Evolutionary conservation across 2,888 invertebrate genomes (phyloP), one percentile per base, ranked within the genome.

Genomic region (Linnaemya tessellans): DNA sequence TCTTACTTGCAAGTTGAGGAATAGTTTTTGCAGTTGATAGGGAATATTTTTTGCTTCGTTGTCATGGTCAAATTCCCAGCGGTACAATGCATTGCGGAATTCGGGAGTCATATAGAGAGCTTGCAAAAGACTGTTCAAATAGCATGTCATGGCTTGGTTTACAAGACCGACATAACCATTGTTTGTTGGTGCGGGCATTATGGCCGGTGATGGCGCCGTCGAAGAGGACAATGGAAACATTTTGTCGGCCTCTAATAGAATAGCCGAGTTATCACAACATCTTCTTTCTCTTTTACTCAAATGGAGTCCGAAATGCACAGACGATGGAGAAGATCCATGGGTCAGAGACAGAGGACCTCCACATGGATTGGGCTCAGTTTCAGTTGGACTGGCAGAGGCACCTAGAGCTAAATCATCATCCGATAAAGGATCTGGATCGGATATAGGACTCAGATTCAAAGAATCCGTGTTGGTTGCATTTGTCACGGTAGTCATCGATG

Each of bases 61-160:
- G 87, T 94, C 95, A 9, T 95, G 95, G 89, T 95, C 95, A 90
- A 95, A 96, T 90, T 96, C 95, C 96, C 97, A 97, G 89, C 95
- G 95, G 91, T 97, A 97, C 46, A 98, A 93, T 3, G 97, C 96
- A 93, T 98, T 98, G 51, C 97, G 94, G 91, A 98, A 98, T 92
- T 98, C 97, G 0, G 98, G 98, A 1, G 97, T 98, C 97, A 98
- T 98, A 90, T 94, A 98, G 7, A 98, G 93, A 0, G 97, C 96
- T 93, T 98, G 98, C 30, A 98, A 93, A 62, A 98, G 93, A 92
- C 97, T 97, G 93, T 98, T 98, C 80, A 98, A 93, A 91, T 98
- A 98, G 91, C 98, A 98, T 0, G 97, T 98, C 97, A 97, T 98
- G 0, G 97, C 97, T 92, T 97, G 97, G 92, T 97, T 97, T 10